Base-by-base conservation (phyloP, 2,888 invertebrate genomes). In the Acrocyrtus sp. region DNA sequence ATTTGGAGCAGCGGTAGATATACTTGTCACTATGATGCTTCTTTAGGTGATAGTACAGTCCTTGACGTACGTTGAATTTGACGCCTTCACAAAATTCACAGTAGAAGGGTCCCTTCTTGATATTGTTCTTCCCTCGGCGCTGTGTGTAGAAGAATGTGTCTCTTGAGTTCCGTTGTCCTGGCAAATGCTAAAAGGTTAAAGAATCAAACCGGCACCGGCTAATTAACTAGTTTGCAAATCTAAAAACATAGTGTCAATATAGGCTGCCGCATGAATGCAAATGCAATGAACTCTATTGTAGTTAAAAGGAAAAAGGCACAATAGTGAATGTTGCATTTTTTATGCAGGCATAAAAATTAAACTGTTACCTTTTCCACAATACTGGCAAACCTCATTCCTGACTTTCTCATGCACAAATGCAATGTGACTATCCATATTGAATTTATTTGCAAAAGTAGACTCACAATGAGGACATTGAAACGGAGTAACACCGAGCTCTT, bases 31-130 rank as follows among this genome's bases (percentile, higher is more conserved):
- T 53, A 17, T 62, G 62, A 1, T 17, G 12, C 17, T 24, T 17
- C 21, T 62, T 62, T 53, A 62, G 39, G 43, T 62, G 62, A 21
- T 62, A 62, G 43, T 51, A 62, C 4, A 62, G 21, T 1, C 26
- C 53, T 26, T 51, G 62, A 12, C 62, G 51, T 5, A 50, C 50
- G 39, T 61, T 61, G n/a, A 47, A 61, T 19, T 61, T 27, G n/a
- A n/a, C n/a, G 6, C n/a, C 29, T 5, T 27, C 10, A 19, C 62
- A 62, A 5, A 26, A 29, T 21, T 62, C n/a, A 19, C 62, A 62
- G 29, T 26, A 41, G 21, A 62, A 62, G 1, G 62, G 62, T 10
- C 62, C 62, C 43, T 62, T 50, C 17, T 61, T 61, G 50, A n/a
- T 61, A 61, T 12, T 62, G 19, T 1, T 3, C n/a, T 27, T 62